Evolutionary conservation across 2,113 vertebrate species (phyloP).

Genomic region (Rhipidura dahli): DNA sequence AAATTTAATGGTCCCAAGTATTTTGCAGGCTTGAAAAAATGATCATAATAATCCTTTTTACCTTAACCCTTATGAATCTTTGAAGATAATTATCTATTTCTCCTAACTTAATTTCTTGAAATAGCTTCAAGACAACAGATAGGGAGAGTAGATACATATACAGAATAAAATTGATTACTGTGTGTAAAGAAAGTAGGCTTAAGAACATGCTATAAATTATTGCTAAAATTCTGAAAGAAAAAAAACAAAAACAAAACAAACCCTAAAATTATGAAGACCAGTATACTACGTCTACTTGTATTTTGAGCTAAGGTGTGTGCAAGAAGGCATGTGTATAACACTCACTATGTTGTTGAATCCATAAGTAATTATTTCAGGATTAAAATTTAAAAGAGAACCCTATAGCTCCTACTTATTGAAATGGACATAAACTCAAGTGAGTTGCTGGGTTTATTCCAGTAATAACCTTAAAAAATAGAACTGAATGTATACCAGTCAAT

Average conservation of each 20-base stretch:
- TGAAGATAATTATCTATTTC: neutral
- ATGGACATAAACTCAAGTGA: neutral
- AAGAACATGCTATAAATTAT: neutral
- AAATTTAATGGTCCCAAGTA: neutral
- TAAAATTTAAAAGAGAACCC: neutral
- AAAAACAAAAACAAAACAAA: neutral
- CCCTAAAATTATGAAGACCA: neutral
- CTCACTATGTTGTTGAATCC: neutral
- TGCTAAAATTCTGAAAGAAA: neutral
- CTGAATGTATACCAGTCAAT: neutral
- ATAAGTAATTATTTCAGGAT: neutral
- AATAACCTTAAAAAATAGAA: neutral
- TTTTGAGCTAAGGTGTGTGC: neutral
- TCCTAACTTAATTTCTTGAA: neutral
- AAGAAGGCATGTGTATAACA: neutral
- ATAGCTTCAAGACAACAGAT: neutral
- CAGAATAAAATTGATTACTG: neutral
- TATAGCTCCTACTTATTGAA: neutral
- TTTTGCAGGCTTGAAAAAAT: neutral
- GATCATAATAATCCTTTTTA: neutral
- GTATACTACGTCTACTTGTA: neutral
- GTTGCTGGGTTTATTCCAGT: neutral
- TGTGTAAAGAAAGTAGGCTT: neutral
- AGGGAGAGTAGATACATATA: neutral
- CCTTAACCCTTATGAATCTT: neutral